Conservation (phyloP, 1,140 invertebrate species). For the Lepidurus couesii region DNA sequence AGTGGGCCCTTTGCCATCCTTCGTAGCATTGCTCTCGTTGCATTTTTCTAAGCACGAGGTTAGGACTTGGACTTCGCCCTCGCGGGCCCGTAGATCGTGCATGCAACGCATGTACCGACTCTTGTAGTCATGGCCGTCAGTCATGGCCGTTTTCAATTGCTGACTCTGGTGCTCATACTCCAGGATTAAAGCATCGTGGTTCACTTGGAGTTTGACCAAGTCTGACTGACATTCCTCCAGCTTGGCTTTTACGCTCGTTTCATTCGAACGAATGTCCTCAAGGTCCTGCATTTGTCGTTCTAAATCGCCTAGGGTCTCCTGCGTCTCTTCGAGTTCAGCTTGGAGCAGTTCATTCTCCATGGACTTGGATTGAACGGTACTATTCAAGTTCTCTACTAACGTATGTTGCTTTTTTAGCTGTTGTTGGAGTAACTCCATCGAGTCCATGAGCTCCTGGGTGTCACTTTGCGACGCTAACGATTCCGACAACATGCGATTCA, state of each 20-base stretch:
- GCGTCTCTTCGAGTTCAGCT: slow-evolving; percentile 26
- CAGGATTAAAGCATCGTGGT: neutral
- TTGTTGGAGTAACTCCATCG: slow-evolving; percentile 45
- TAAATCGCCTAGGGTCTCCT: slow-evolving; percentile 16
- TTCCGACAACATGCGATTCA: slow-evolving; percentile 54
- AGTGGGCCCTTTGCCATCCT: neutral
- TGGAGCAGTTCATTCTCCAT: slow-evolving; percentile 28
- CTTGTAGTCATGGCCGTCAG: neutral
- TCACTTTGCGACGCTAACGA: slow-evolving; percentile 49
- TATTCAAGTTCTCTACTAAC: slow-evolving; percentile 39
- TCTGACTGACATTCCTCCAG: neutral
- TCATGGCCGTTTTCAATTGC: slow-evolving; percentile 23
- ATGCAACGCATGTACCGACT: neutral
- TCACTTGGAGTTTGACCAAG: neutral
- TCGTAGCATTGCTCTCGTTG: neutral
- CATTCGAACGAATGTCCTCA: neutral
- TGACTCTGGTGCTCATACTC: slow-evolving; percentile 1
- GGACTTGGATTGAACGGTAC: neutral
- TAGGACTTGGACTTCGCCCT: slow-evolving; percentile 28
- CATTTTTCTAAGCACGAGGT: neutral
- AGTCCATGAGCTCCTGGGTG: slow-evolving; percentile 43
- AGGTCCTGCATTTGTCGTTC: neutral
- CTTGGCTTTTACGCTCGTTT: slow-evolving; percentile 5
- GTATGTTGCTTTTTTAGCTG: slow-evolving; percentile 41
- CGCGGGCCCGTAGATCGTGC: neutral